Evolutionary conservation across 2,797 vertebrate genomes (phyloP), one percentile per base, ranked within the genome.

Genomic region (Ctenosaura bakeri): DNA sequence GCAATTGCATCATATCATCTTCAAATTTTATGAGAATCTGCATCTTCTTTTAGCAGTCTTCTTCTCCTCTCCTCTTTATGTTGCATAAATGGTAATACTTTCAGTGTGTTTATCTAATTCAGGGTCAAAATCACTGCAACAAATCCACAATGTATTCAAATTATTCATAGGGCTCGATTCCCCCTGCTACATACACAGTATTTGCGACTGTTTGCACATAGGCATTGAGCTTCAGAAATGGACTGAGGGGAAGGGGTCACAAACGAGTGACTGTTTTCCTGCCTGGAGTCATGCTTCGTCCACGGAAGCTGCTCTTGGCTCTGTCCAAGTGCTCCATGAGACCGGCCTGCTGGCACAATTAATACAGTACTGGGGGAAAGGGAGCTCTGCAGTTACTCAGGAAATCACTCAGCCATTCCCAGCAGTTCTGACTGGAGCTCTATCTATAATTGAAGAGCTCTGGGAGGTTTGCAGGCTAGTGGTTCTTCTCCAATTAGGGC

Each of bases 401-500:
- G 0, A 91, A 95, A 85, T 20, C 79, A 29, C 85, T 95, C 86
- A 88, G 84, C 88, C 1, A 0, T 90, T 92, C 56, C 82, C 91
- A 89, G 85, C 76, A 91, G 83, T 94, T 95, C 95, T 92, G 88
- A 84, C 81, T 76, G 89, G 91, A 91, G 89, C 91, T 89, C 13
- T 69, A 95, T 96, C 77, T 78, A 95, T 95, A 95, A 96, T 95
- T 96, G 91, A 96, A 95, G 93, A 95, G 92, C 92, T 95, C 91
- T 0, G 64, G 91, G 94, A 96, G 80, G 29, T 85, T 94, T 93
- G 79, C 92, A 92, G 88, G n/a, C 92, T 95, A 90, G 83, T 94
- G 91, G 59, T 94, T 95, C 88, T 92, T 89, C 79, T 92, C 80
- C 95, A 96, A 82, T 96, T 96, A 96, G 85, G 91, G 87, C 92